These are phyloP conservation scores for Hypotaenidia philippensis DNA, from an alignment of 2,797 vertebrate species.

Conservation along the genomic window DNA sequence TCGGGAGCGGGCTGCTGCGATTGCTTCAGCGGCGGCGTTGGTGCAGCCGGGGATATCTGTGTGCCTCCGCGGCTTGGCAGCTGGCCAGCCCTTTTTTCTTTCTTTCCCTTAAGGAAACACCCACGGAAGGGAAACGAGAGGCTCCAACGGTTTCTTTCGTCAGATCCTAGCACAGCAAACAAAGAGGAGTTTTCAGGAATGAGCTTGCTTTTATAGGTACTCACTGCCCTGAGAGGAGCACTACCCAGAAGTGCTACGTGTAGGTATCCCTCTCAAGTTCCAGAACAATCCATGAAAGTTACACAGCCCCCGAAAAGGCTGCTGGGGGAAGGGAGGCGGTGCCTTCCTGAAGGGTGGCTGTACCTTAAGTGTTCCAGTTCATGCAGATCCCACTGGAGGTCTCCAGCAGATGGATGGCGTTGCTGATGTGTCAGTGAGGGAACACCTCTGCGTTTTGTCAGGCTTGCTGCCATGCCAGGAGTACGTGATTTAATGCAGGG, in stretches of 20 bases:
- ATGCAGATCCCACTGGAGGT: background rate
- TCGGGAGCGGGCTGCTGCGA: background rate
- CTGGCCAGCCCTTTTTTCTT: background rate
- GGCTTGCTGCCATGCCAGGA: background rate
- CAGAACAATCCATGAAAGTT: background rate
- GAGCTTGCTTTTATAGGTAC: background rate
- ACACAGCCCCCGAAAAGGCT: background rate
- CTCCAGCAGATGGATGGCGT: background rate
- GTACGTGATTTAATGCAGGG: accelerated
- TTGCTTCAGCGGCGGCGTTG: accelerated
- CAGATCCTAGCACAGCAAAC: background rate
- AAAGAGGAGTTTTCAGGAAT: background rate
- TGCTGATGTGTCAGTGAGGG: background rate
- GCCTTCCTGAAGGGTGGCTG: background rate
- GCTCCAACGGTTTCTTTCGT: background rate
- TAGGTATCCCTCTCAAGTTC: background rate
- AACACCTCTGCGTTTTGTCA: background rate
- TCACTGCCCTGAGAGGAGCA: background rate
- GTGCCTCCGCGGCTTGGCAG: background rate
- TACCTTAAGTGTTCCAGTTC: accelerated
- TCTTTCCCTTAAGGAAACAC: constrained; percentile 20
- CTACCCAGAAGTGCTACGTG: background rate
- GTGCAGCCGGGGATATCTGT: background rate
- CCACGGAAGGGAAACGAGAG: background rate
- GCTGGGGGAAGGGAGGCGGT: background rate